phyloP scores from a whole-genome alignment of 2,113 vertebrate genomes.

The Phoenicopterus ruber region DNA sequence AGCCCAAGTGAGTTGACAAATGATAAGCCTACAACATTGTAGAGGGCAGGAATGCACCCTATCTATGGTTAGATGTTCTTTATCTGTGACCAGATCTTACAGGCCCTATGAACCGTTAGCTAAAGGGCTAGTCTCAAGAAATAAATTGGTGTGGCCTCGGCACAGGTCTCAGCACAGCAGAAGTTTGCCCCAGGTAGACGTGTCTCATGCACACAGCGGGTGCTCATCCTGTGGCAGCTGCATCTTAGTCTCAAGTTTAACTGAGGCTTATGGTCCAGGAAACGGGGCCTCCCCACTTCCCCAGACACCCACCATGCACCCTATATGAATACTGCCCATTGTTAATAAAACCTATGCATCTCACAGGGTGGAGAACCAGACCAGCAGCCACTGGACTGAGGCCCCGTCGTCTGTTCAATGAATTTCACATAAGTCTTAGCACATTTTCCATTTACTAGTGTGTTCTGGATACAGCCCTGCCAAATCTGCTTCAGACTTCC shows the following conservation, averaged over 20 bases:
- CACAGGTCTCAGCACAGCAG: background rate
- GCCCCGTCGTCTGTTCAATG: background rate
- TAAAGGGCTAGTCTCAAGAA: background rate
- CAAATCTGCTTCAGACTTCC: background rate
- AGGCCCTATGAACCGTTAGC: background rate
- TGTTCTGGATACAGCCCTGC: background rate
- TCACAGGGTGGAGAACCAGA: background rate
- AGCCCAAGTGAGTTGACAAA: background rate
- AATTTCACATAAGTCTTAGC: background rate
- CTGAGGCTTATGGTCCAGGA: background rate
- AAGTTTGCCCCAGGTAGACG: background rate
- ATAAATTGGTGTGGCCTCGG: background rate
- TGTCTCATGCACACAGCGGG: fast-evolving
- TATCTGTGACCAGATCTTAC: background rate
- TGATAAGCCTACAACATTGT: background rate
- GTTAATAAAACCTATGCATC: background rate
- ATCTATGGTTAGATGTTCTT: background rate
- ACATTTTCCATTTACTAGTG: background rate
- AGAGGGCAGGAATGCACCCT: background rate
- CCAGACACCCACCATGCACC: background rate
- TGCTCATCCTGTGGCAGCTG: background rate
- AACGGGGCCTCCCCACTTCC: background rate
- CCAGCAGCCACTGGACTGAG: background rate
- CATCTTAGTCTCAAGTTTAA: background rate
- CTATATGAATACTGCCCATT: background rate